Base-by-base conservation (phyloP, 2,797 vertebrate genomes). In the Petrocephalus sullivani region DNA sequence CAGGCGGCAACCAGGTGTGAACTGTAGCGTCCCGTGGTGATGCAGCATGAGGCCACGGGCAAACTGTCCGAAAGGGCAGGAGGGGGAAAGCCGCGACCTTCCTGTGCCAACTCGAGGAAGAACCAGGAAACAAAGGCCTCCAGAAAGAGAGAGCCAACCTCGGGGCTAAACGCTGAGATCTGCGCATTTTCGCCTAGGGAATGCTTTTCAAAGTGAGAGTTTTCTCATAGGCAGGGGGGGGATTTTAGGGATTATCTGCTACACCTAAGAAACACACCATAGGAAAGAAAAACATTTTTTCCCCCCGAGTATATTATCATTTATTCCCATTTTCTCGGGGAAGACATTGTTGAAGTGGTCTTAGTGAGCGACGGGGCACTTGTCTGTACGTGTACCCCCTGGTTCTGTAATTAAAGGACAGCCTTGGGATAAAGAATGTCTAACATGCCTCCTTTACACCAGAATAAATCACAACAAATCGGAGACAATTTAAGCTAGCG, bases 211-310 rank as follows among this genome's bases (percentile, higher is more conserved):
- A 71, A 64, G 51, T 46, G 49, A 51, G 85, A 41, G 71, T 46
- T 37, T 60, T 85, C 14, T 58, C 56, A 56, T 49, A 81, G 85
- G 75, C 85, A 67, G 85, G 14, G 85, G 85, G 46, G 87, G 86
- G 88, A 89, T 87, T 83, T 89, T 56, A 37, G 28, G 88, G 88
- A 89, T 89, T 87, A 82, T 12, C 85, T 49, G 51, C 71, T 37
- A 83, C 88, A 89, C 71, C 75, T 89, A 71, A 87, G 88, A 60
- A 87, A 83, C 85, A 58, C 57, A 89, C 37, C 14, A 89, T n/a
- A 57, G 33, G 71, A 89, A 64, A 81, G 85, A 78, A 58, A 87
- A 87, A 61, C 67, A 87, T 60, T 87, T 87, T 64, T 60, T 81
- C 56, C 41, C n/a, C 51, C 60, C 71, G 67, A 82, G 67, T 37